Evolutionary conservation across 1,140 invertebrate genomes (phyloP), one percentile per base, ranked within the genome.

Genomic region (Pantala flavescens): DNA sequence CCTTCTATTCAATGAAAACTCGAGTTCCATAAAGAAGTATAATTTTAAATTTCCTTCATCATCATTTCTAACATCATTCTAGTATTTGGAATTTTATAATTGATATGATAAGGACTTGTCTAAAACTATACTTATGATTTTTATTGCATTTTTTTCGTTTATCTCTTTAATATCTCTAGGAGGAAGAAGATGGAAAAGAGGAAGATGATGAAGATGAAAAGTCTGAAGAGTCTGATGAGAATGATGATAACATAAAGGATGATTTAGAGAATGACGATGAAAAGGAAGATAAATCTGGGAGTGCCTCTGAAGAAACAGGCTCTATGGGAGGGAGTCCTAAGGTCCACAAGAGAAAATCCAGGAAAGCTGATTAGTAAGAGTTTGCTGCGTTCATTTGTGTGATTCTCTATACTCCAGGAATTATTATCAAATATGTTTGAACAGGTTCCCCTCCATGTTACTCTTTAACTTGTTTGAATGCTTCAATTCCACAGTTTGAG

Each of bases 211-310:
- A 16, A 5, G 49, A 14, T 63, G 49, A 19, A 16, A 21, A 63
- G 12, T 3, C 3, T 63, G 49, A 63, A 21, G 49, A 63, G 12
- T 63, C 14, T 63, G 49, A 63, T 63, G 49, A 63, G 49, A 63
- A 63, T 63, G 49, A 63, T 63, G 49, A 63, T 63, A 63, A 63
- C 12, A 63, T 63, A 63, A 63, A 63, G 12, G 49, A 63, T 63
- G 49, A 63, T 63, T 12, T 63, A 19, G 49, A 63, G n/a, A 21
- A 63, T 7, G 49, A 63, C n/a, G n/a, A n/a, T 3, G 49, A 63
- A 12, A 19, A 16, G n/a, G 49, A 63, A 63, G n/a, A 63, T 3
- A 63, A 7, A 19, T 16, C 49, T 63, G 49, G 16, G 16, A 63
- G 49, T 63, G 49, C 49, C n/a, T 63, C 49, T 63, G 49, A 63